Evolutionary conservation across 2,888 invertebrate species (phyloP), one percentile per base, ranked within the genome.

Genomic region (Agrochola circellaris): DNA sequence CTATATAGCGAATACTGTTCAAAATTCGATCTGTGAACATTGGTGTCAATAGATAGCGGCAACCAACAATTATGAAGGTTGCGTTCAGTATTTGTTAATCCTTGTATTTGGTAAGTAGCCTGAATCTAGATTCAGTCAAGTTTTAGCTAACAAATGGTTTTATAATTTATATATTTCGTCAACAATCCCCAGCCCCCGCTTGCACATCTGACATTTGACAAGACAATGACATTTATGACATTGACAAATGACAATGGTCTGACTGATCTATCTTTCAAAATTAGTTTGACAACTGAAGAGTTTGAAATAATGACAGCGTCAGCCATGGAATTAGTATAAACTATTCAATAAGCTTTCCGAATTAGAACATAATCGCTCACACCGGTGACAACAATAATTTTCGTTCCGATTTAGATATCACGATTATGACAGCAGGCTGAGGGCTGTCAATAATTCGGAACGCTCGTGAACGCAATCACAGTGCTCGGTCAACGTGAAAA

Each of bases 1-100:
- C 91, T 89, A 91, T 77, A 82, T 86, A 92, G 85, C 92, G 91
- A 89, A 93, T 89, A 87, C 89, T 90, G 80, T 80, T 88, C 84
- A 93, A 91, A 90, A 83, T 70, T 73, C 64, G 79, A 34, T 71
- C 66, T 48, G 54, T 58, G 60, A 82, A 58, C 85, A 88, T 89
- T 83, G 64, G 15, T 60, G 34, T 54, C 15, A 64, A 42, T 67
- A 15, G 23, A 48, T 60, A 69, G 30, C 30, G 20, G 54, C n/a
- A 77, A n/a, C n/a, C 13, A 56, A 58, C 2, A 23, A 56, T 42
- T 30, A n/a, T 54, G 51, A 54, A 60, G 58, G 48, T 56, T 65
- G 26, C 13, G 26, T 20, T n/a, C 11, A 23, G 48, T 75, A 26
- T 58, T 38, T 45, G 23, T n/a, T 58, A 15, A 51, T 54, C 17